Base-by-base conservation (phyloP, 2,888 invertebrate species). In the Diarsia dahlii region DNA sequence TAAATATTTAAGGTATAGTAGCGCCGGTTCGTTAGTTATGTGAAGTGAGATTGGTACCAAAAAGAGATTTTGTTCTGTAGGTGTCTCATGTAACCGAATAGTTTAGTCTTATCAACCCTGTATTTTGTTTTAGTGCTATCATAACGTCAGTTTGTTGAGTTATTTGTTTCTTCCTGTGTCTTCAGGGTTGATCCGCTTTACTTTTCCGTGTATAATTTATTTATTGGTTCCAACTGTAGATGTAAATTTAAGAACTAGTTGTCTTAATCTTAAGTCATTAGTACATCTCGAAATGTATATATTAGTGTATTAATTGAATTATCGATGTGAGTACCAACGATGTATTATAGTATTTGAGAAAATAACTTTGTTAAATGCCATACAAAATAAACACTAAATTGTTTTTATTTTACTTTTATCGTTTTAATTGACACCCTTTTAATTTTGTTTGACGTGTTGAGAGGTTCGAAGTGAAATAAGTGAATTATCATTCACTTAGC, bases 11-110 rank as follows among this genome's bases (percentile, higher is more conserved):
- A 93, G 92, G 91, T 93, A 91, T 91, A 69, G 90, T 93, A 93
- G 91, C 81, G 84, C 90, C 85, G 90, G 88, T 90, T 91, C 85
- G 91, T 92, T 93, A 91, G 93, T 92, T 93, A 91, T 93, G 92
- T 93, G 90, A 95, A 96, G 96, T 96, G 96, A 96, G 96, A 96
- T 95, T 93, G 93, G 93, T 95, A 96, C 96, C 96, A 96, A 96
- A 96, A 96, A 96, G 95, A 95, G 95, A 96, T 96, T 95, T 94
- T 93, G 93, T 93, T 92, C 91, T 93, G 94, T 92, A 89, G 92
- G 91, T 94, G 93, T 91, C 91, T 90, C 91, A 88, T 91, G 90
- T 93, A 95, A 93, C 90, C 88, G 85, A 89, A 88, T 94, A 92
- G 86, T 92, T 91, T 91, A 89, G 90, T 88, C 84, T 84, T 81